A percentile compares a stretch with the other conserved stretches of the same genome.
phyloP scores from a whole-genome alignment of 2,113 vertebrate species.

The Tichodroma muraria region DNA sequence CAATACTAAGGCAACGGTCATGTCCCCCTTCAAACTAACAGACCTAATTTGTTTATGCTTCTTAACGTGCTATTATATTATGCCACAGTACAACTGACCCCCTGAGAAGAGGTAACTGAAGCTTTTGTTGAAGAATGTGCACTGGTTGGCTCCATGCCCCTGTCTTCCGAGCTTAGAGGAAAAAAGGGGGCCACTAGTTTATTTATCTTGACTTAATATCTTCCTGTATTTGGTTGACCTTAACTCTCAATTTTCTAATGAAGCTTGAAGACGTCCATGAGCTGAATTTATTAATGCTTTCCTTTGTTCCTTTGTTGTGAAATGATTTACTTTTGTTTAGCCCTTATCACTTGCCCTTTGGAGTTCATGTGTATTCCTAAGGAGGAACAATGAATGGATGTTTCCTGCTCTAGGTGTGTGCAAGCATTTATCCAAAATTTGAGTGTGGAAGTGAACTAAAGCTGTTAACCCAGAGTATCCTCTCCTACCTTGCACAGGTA shows the following conservation, averaged over 20 bases:
- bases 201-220: constrained; percentile 34
- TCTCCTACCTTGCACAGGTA: not conserved
- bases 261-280: not conserved
- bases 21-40: constrained; percentile 6
- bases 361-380: not conserved
- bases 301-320: not conserved
- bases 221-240: constrained; percentile 42
- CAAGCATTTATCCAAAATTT: not conserved
- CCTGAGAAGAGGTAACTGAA: constrained; percentile 25
- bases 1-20: not conserved
- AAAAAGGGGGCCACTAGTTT: not conserved
- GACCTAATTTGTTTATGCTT: constrained; percentile 50
- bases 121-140: constrained; percentile 12
- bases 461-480: not conserved
- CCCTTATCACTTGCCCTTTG: constrained; percentile 23
- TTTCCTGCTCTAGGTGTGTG: constrained; percentile 1
- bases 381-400: constrained; percentile 1
- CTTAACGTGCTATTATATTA: not conserved
- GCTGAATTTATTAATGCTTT: constrained; percentile 13
- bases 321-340: constrained; percentile 25
- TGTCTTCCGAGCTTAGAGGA: not conserved
- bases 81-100: not conserved
- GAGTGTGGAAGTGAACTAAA: not conserved
- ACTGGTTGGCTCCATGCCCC: not conserved
- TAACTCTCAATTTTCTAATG: constrained; percentile 16